phyloP scores from a whole-genome alignment of 2,113 vertebrate species.

The Limanda limanda region DNA sequence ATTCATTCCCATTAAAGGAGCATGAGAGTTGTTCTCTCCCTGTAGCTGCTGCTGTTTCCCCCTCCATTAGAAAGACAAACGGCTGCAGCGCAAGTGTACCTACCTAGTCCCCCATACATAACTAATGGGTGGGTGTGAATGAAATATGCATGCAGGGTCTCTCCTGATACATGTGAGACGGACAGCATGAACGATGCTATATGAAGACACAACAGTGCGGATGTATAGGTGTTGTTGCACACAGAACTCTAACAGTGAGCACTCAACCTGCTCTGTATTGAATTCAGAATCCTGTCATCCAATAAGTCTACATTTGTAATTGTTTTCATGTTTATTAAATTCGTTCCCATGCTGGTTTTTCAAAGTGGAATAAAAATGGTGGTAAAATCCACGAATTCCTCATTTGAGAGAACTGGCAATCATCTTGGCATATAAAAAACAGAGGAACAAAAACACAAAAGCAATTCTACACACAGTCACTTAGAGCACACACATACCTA shows the following conservation, averaged over 20 bases:
- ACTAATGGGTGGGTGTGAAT: slow-evolving; percentile 42
- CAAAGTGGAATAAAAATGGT: slow-evolving; percentile 11
- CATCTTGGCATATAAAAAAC: slow-evolving; percentile 52
- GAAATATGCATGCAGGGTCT: slow-evolving; percentile 42
- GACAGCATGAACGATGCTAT: background rate
- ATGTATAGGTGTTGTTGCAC: background rate
- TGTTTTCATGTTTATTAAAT: slow-evolving; percentile 20
- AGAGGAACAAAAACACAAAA: slow-evolving; percentile 23
- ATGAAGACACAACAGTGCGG: slow-evolving; percentile 18
- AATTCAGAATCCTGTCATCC: too few relatives aligned
- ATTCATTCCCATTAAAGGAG: slow-evolving; percentile 76
- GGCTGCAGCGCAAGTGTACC: slow-evolving; percentile 41
- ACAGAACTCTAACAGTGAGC: background rate
- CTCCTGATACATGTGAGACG: slow-evolving; percentile 21
- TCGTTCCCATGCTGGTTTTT: slow-evolving; percentile 9
- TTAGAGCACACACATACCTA: background rate
- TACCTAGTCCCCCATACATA: slow-evolving; percentile 34
- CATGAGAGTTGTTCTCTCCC: slow-evolving; percentile 63
- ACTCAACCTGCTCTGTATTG: too few relatives aligned
- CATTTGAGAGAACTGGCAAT: slow-evolving; percentile 4
- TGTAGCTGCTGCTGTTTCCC: slow-evolving; percentile 46
- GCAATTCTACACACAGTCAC: slow-evolving; percentile 16
- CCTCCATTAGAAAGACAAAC: slow-evolving; percentile 71
- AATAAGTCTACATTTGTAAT: too few relatives aligned
- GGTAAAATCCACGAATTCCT: slow-evolving; percentile 8